Evolutionary conservation across 2,113 vertebrate genomes (phyloP), one percentile per base, ranked within the genome.

Genomic region (Phocoena phocoena): DNA sequence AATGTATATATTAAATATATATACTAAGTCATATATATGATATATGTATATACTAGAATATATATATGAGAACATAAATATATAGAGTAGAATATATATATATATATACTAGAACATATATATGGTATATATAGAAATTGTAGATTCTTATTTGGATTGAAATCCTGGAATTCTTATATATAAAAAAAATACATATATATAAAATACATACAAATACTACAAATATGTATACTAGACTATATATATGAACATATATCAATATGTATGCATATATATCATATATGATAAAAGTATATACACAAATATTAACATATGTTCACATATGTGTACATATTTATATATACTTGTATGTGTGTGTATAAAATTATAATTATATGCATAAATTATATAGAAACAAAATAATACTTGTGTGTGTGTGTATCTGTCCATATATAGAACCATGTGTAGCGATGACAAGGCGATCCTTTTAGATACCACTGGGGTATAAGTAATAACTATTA

Each of bases 381-480:
- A 25, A 28, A 20, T 60, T 60, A 38, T 5, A 8, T 31, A 31
- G n/a, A 63, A 71, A 41, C 21, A 58, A 47, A 58, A 15, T 28
- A 73, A 31, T 14, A 36, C 31, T 7, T 36, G 33, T 12, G 3
- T 33, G 3, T 70, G 33, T 23, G 33, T n/a, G 0, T 70, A 1
- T 26, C 28, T 50, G 20, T 68, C 36, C 6, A n/a, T 21, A 68
- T 17, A 26, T 4, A n/a, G 1, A 58, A 28, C 5, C 26, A 1
- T 1, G 6, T 11, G 8, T 4, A 11, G 1, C 13, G 23, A 36
- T 2, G 33, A 26, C 6, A 13, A 15, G 4, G 11, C 4, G 13
- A 47, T 18, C 26, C 7, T 70, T 9, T 70, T 12, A 6, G 0
- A 55, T 0, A 21, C 47, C 36, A 15, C 0, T 28, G 8, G n/a